phyloP scores from a whole-genome alignment of 92 coral and sea anemone species.

The Siderastrea siderea region DNA sequence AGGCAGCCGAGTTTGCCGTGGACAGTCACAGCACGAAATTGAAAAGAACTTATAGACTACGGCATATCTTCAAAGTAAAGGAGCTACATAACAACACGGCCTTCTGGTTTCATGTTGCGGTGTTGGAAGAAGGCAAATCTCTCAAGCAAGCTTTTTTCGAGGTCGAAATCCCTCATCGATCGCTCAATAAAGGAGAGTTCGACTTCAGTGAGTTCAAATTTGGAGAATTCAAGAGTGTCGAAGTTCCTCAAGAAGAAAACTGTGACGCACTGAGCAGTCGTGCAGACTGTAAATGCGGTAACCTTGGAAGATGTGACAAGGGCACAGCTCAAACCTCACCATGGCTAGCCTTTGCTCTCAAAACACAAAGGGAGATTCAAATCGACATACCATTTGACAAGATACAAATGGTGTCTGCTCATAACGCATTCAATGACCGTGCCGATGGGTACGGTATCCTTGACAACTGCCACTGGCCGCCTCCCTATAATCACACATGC shows the following conservation, averaged over 20 bases:
- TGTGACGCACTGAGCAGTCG: slow-evolving; percentile 81
- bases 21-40: slow-evolving; percentile 31
- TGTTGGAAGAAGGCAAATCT: slow-evolving; percentile 41
- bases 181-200: slow-evolving; percentile 9
- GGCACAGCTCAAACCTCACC: slow-evolving; percentile 77
- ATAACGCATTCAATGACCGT: slow-evolving; percentile 88
- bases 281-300: slow-evolving; percentile 83
- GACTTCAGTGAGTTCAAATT: slow-evolving; percentile 35
- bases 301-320: slow-evolving; percentile 76
- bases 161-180: slow-evolving; percentile 23
- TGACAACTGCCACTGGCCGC: slow-evolving; percentile 92
- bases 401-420: slow-evolving; percentile 88
- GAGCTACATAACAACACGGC: slow-evolving; percentile 7
- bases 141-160: slow-evolving; percentile 47
- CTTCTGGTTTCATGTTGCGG: slow-evolving; percentile 43
- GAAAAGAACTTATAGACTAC: slow-evolving; percentile 57
- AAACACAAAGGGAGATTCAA: slow-evolving; percentile 85
- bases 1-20: slow-evolving; percentile 87
- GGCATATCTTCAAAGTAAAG: slow-evolving; percentile 54
- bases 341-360: slow-evolving; percentile 88
- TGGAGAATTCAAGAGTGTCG: slow-evolving; percentile 9
- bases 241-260: slow-evolving; percentile 4
- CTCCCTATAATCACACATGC: slow-evolving; percentile 79
- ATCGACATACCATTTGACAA: slow-evolving; percentile 64
- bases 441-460: slow-evolving; percentile 81